Conservation (phyloP, 2,113 vertebrate species). For the Bufo bufo region DNA sequence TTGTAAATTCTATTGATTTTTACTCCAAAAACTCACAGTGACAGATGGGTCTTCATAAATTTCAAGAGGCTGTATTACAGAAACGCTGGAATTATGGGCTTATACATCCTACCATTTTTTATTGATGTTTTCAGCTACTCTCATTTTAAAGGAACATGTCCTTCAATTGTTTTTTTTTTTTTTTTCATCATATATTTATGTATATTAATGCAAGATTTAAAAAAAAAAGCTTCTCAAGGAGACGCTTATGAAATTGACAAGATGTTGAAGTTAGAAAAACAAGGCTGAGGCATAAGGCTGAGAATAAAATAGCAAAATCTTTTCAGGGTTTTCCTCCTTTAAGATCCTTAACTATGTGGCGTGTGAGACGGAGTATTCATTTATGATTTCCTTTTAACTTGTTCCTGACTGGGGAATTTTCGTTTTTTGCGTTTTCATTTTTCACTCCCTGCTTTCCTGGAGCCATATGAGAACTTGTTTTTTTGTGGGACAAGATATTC, state of each 20-base stretch:
- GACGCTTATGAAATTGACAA: slow-evolving; percentile 21
- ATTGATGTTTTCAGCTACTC: slow-evolving; percentile 35
- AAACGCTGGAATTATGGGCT: slow-evolving; percentile 50
- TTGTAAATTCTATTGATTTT: slow-evolving; percentile 67
- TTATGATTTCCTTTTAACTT: not conserved
- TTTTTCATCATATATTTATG: slow-evolving; percentile 27
- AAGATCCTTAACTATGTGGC: not conserved
- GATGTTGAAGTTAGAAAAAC: slow-evolving; percentile 14
- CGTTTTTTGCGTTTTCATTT: too few species aligned
- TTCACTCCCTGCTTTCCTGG: too few species aligned
- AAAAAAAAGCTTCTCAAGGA: slow-evolving; percentile 29
- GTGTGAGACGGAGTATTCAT: not conserved
- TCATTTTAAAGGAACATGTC: slow-evolving; percentile 47
- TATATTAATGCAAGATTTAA: slow-evolving; percentile 30
- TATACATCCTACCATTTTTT: slow-evolving; percentile 37
- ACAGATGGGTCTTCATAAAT: slow-evolving; percentile 59
- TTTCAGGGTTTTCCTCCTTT: not conserved
- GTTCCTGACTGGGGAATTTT: too few species aligned
- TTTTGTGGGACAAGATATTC: too few species aligned
- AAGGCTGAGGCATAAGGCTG: not conserved
- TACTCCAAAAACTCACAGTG: slow-evolving; percentile 60
- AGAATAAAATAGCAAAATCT: not conserved
- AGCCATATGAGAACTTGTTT: too few species aligned
- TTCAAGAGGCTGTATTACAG: slow-evolving; percentile 54
- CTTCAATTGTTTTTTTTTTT: slow-evolving; percentile 10